Conservation (phyloP, 2,888 invertebrate genomes). For the Pheosia tremula region DNA sequence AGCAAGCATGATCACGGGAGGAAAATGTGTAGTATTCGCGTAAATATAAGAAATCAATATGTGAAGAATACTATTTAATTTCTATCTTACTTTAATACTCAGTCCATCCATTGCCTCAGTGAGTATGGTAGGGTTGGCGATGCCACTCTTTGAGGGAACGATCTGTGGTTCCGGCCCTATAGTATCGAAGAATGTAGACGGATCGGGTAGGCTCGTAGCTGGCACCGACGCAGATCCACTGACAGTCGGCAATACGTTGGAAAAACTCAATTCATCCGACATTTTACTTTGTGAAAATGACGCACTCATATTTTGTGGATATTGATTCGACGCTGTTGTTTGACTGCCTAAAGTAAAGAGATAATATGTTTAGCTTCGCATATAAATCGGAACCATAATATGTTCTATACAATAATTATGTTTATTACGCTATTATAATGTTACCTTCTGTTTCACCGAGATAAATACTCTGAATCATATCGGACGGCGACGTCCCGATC, state of each 20-base stretch:
- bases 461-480: conserved; percentile 79
- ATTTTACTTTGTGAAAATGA: conserved; percentile 59
- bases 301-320: conserved; percentile 59
- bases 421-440: neutral
- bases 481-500: conserved; percentile 76
- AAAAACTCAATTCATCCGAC: conserved; percentile 61
- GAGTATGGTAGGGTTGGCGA: conserved; percentile 54
- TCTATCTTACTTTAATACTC: conserved; percentile 60
- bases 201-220: conserved; percentile 73
- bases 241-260: conserved; percentile 67
- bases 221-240: conserved; percentile 65
- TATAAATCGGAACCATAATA: neutral
- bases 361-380: conserved; percentile 8
- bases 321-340: conserved; percentile 51
- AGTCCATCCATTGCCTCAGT: conserved; percentile 72
- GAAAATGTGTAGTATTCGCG: no score
- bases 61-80: no score
- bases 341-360: conserved; percentile 41
- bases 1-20: no score
- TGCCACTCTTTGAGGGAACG: conserved; percentile 52
- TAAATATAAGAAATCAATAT: no score
- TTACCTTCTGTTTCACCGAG: conserved; percentile 70
- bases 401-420: conserved; percentile 12
- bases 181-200: conserved; percentile 79
- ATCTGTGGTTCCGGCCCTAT: conserved; percentile 73